Percentiles rank a stretch among this genome's conserved stretches.
Evolutionary conservation across 1,140 invertebrate species (phyloP).

Genomic region (Thaumetopoea pityocampa): DNA sequence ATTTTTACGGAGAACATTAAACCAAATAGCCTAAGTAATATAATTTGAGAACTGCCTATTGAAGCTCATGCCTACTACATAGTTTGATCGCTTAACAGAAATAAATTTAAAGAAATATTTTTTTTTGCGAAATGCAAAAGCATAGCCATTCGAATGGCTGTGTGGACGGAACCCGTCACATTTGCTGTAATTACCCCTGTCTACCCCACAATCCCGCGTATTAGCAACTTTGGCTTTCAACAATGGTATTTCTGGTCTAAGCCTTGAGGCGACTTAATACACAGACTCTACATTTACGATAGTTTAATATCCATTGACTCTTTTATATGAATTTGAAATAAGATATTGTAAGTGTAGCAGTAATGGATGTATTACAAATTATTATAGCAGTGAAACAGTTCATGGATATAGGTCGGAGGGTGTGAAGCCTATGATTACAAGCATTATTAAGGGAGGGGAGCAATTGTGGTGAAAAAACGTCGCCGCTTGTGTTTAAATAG

Average conservation of each 20-base stretch:
- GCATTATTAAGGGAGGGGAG: slow-evolving; percentile 55
- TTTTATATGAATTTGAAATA: not conserved
- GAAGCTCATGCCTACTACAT: no score
- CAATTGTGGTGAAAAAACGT: slow-evolving; percentile 54
- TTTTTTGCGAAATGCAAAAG: not conserved
- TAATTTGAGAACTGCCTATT: no score
- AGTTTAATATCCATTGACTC: slow-evolving; percentile 27
- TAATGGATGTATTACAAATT: slow-evolving; percentile 15
- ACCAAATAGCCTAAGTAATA: no score
- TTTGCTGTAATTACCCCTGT: slow-evolving; percentile 63
- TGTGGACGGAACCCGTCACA: slow-evolving; percentile 57
- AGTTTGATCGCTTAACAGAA: no score
- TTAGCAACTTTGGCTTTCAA: slow-evolving; percentile 47
- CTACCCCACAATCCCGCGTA: slow-evolving; percentile 54
- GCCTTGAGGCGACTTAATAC: slow-evolving; percentile 16
- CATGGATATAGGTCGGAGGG: slow-evolving; percentile 23
- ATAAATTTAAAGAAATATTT: not conserved
- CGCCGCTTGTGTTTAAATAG: slow-evolving; percentile 32
- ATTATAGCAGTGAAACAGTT: not conserved
- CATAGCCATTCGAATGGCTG: slow-evolving; percentile 20
- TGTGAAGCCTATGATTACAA: slow-evolving; percentile 70
- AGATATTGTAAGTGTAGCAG: not conserved
- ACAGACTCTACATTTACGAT: slow-evolving; percentile 5
- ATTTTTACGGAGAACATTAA: no score
- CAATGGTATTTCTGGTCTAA: slow-evolving; percentile 16